Evolutionary conservation across 2,888 invertebrate species (phyloP).

Genomic region (Germaria angustata): DNA sequence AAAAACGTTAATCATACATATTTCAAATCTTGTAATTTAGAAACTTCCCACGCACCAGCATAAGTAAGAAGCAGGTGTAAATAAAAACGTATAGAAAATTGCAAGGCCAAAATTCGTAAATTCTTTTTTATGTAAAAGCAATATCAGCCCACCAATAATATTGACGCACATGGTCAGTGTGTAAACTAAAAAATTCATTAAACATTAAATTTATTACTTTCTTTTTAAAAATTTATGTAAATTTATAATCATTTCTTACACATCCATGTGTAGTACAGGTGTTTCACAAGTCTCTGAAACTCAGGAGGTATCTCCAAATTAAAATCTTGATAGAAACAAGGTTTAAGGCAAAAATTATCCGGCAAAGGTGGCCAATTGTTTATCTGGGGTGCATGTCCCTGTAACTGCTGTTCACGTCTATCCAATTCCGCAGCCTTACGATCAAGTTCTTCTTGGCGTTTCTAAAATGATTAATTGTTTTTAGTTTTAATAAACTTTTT

Average conservation of each 20-base stretch:
- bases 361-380: constrained; percentile 99
- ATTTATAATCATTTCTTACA: constrained; percentile 85
- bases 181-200: constrained; percentile 85
- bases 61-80: constrained; percentile 97
- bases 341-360: constrained; percentile 94
- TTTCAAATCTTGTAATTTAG: neutral
- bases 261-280: constrained; percentile 98
- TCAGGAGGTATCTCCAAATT: constrained; percentile 98
- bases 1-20: neutral
- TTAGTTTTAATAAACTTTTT: too few species aligned
- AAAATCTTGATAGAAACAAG: constrained; percentile 99
- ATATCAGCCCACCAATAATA: constrained; percentile 90
- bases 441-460: constrained; percentile 93
- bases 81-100: constrained; percentile 92
- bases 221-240: neutral
- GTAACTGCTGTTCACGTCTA: constrained; percentile 92
- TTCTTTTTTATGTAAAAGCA: constrained; percentile 84
- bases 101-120: constrained; percentile 91
- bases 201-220: neutral
- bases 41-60: constrained; percentile 87
- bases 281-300: constrained; percentile 97
- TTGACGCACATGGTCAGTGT: constrained; percentile 91
- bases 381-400: constrained; percentile 84
- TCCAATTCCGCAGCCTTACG: constrained; percentile 94
- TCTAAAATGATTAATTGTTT: constrained; percentile 80